Evolutionary conservation across 1,140 invertebrate species (phyloP).

Genomic region (Drosophila albomicans): DNA sequence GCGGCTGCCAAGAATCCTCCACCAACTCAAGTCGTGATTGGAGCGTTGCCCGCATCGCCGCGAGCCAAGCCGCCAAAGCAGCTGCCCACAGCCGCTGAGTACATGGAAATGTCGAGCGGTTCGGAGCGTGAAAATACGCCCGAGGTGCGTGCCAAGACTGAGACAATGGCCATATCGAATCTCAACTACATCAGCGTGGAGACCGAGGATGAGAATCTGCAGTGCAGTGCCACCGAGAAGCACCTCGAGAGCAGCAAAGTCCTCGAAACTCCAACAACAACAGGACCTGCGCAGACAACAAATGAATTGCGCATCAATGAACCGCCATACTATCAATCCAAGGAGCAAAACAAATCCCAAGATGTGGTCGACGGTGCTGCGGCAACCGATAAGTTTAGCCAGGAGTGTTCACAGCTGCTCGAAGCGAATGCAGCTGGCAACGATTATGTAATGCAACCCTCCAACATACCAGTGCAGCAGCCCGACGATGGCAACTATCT

Average conservation of each 20-base stretch:
- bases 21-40: constrained; percentile 62
- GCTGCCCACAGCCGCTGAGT: constrained; percentile 66
- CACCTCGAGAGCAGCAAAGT: constrained; percentile 73
- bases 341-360: constrained; percentile 71
- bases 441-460: constrained; percentile 81
- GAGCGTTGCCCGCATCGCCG: constrained; percentile 55
- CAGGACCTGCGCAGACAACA: constrained; percentile 69
- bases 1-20: background rate
- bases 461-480: constrained; percentile 69
- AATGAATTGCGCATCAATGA: constrained; percentile 82
- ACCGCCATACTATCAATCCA: constrained; percentile 82
- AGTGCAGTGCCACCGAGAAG: constrained; percentile 69
- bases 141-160: constrained; percentile 62
- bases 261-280: constrained; percentile 42
- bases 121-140: constrained; percentile 79
- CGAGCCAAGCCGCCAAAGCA: constrained; percentile 62
- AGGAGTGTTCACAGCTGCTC: constrained; percentile 81
- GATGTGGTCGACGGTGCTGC: constrained; percentile 70
- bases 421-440: constrained; percentile 69
- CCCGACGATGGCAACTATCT: constrained; percentile 85
- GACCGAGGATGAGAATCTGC: constrained; percentile 78
- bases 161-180: constrained; percentile 81
- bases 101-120: constrained; percentile 85
- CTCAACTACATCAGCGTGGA: constrained; percentile 84
- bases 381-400: constrained; percentile 78